These are phyloP conservation scores for Ictalurus punctatus DNA, from an alignment of 2,113 vertebrate genomes.

Conservation along the genomic window DNA sequence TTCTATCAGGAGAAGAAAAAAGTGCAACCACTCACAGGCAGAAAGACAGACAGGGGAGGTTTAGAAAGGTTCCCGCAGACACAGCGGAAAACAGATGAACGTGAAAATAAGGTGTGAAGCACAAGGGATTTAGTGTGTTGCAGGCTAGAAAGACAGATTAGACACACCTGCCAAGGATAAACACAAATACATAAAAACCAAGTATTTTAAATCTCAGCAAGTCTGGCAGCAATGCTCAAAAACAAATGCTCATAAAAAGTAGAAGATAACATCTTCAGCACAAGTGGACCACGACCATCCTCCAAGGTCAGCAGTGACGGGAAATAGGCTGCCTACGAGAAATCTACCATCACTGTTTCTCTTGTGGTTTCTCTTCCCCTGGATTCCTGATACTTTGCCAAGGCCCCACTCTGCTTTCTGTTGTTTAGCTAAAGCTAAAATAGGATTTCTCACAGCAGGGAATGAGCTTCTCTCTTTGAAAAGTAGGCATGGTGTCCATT, in stretches of 20 bases:
- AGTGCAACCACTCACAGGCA: constrained; percentile 48
- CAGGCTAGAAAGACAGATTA: constrained; percentile 13
- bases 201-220: constrained; percentile 17
- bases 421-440: constrained; percentile 63
- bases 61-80: constrained; percentile 43
- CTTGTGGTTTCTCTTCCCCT: constrained; percentile 19
- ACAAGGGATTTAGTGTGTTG: constrained; percentile 38
- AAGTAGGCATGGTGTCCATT: constrained; percentile 30
- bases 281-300: neutral
- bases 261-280: neutral
- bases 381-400: constrained; percentile 40
- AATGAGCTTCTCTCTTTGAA: constrained; percentile 45
- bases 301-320: constrained; percentile 12
- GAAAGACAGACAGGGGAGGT: constrained; percentile 48
- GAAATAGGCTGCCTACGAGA: neutral
- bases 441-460: constrained; percentile 58
- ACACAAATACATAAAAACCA: constrained; percentile 3
- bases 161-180: constrained; percentile 13
- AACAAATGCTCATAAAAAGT: neutral
- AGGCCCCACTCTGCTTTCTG: constrained; percentile 53
- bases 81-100: constrained; percentile 50
- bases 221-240: neutral
- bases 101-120: constrained; percentile 41
- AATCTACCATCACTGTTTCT: constrained; percentile 15
- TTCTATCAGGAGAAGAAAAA: constrained; percentile 52